Evolutionary conservation across 2,888 invertebrate species (phyloP).

Genomic region (Leucophenga maculata): DNA sequence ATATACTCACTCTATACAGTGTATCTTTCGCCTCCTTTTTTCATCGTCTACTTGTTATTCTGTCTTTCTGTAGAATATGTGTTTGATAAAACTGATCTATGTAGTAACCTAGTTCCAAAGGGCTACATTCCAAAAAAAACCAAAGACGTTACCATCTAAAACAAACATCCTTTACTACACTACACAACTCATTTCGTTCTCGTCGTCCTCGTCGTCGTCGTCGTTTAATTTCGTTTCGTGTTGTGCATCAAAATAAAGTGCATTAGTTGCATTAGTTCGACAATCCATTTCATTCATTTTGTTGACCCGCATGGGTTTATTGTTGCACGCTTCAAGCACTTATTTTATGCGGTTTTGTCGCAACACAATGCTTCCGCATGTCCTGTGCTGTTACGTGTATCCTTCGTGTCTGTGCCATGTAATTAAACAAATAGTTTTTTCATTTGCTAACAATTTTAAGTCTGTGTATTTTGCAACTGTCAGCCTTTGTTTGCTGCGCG

Average conservation of each 20-base stretch:
- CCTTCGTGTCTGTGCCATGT: slow-evolving; percentile 22
- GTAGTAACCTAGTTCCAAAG: too few relatives aligned
- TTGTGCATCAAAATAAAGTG: slow-evolving; percentile 14
- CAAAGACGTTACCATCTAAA: too few relatives aligned
- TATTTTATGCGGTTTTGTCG: slow-evolving; percentile 18
- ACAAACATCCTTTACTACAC: too few relatives aligned
- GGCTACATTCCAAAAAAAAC: too few relatives aligned
- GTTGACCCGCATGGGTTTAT: not conserved
- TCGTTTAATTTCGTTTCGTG: not conserved
- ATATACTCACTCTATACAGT: too few relatives aligned
- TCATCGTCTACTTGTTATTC: too few relatives aligned
- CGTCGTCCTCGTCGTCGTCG: not conserved
- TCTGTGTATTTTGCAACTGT: not conserved
- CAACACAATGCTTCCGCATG: not conserved
- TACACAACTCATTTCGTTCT: not conserved
- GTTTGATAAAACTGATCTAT: too few relatives aligned
- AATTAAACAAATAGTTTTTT: slow-evolving; percentile 25
- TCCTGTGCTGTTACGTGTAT: not conserved
- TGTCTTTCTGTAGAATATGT: too few relatives aligned
- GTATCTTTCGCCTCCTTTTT: too few relatives aligned
- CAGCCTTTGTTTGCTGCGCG: too few relatives aligned
- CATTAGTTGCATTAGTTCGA: slow-evolving; percentile 18
- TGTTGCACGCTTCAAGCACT: not conserved
- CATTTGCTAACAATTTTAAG: slow-evolving; percentile 6
- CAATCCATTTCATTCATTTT: not conserved